Percentiles rank a stretch among this genome's conserved stretches.
Conservation (phyloP, 2,797 vertebrate genomes). For the Chiroxiphia lanceolata region DNA sequence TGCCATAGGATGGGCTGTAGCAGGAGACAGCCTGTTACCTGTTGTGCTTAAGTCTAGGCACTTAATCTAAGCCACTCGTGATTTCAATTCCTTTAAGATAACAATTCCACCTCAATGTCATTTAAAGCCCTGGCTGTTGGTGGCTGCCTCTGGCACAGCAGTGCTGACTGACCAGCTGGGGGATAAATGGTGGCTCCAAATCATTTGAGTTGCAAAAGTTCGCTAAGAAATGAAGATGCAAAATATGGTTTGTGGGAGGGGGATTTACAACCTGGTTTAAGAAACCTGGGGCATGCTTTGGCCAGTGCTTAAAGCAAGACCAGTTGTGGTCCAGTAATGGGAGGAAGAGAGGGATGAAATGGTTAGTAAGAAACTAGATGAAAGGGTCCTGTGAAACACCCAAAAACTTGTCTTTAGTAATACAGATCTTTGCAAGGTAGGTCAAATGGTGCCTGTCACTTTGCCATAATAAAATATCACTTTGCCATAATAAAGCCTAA, state of each 20-base stretch:
- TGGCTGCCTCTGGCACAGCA: not conserved
- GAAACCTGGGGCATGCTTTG: not conserved
- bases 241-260: fast-evolving
- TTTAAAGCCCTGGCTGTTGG: not conserved
- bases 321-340: not conserved
- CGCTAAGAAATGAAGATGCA: not conserved
- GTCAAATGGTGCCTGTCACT: not conserved
- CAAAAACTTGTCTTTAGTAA: not conserved
- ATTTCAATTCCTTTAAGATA: not conserved
- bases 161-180: not conserved
- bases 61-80: not conserved
- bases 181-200: not conserved
- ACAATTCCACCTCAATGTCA: not conserved
- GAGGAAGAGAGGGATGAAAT: no score
- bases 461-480: not conserved
- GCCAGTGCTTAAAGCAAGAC: not conserved
- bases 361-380: not conserved
- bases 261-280: not conserved
- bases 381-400: fast-evolving
- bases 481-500: not conserved
- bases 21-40: not conserved
- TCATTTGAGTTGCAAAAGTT: not conserved
- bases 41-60: not conserved
- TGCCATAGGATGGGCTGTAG: not conserved
- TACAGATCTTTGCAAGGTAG: not conserved